Evolutionary conservation across 2,113 vertebrate species (phyloP).

Genomic region (Pteronura brasiliensis): DNA sequence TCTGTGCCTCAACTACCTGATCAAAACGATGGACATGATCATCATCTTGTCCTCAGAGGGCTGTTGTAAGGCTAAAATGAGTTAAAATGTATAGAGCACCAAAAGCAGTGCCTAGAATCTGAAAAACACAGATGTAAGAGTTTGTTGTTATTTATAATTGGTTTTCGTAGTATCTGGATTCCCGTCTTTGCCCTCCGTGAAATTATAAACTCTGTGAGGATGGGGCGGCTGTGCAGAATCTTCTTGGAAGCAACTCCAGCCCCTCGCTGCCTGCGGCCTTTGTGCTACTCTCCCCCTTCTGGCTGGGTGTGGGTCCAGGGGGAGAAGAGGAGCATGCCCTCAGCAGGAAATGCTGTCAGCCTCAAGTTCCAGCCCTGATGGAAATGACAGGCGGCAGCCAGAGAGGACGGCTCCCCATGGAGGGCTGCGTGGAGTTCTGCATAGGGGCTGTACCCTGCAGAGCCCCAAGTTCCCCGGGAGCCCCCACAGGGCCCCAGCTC

Average conservation of each 20-base stretch:
- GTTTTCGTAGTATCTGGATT: background rate
- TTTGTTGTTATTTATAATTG: background rate
- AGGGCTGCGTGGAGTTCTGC: background rate
- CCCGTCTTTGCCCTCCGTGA: background rate
- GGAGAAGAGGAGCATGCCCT: conserved; percentile 33
- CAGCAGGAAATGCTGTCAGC: conserved; percentile 55
- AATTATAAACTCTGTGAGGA: background rate
- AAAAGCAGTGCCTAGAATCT: background rate
- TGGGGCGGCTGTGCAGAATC: background rate
- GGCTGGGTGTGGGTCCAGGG: background rate
- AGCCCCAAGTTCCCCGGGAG: conserved; percentile 51
- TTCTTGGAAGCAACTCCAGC: background rate
- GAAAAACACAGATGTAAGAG: background rate
- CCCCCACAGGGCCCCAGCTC: conserved; percentile 67
- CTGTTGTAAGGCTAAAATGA: background rate
- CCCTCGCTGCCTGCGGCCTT: conserved; percentile 13
- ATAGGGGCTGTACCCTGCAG: conserved; percentile 18
- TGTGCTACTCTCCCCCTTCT: background rate
- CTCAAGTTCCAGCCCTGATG: background rate
- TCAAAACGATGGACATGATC: background rate
- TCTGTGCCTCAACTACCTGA: background rate
- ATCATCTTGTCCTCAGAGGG: background rate
- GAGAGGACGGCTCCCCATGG: background rate
- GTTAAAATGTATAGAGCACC: background rate
- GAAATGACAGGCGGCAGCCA: background rate